Evolutionary conservation across 2,113 vertebrate species (phyloP), one percentile per base, ranked within the genome.

Genomic region (Chloropsis hardwickii): DNA sequence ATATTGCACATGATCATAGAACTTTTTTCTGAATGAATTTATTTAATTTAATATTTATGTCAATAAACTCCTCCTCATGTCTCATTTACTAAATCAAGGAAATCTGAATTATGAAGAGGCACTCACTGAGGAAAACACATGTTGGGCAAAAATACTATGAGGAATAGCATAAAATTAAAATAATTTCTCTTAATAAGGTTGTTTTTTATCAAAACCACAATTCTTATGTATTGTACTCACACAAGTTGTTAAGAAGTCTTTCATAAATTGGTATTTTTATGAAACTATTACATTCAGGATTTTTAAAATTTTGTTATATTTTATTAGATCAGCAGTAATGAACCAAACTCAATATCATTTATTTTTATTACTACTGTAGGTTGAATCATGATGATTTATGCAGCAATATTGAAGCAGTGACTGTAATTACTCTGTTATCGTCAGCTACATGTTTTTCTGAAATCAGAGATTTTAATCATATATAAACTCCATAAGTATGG

Each of bases 271-370:
- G 97, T 97, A 92, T 96, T 97, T 98, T 98, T 96, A 97, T 97
- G 96, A 96, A 96, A 93, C 72, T 91, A 27, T 95, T 97, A 95
- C 85, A 96, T 82, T 96, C 50, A 96, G 88, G 90, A 97, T 92
- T 97, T 98, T 89, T 76, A 25, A 96, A 84, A 97, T 97, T 96
- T 97, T 64, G 85, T 97, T 97, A 86, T 97, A 95, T 97, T 97
- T 98, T 97, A 97, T 97, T 98, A 97, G 96, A 97, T 98, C 94
- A 98, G 78, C 90, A 97, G 97, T 98, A 98, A 98, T 96, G 97
- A 97, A 97, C 97, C 96, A 97, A 98, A 97, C 90, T 73, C 65
- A 94, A 88, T 97, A 97, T 97, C 8, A 98, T 98, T 98, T 98
- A 97, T 97, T 98, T 98, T 98, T 98, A 98, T 98, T 98, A 96